phyloP scores from a whole-genome alignment of 1,140 invertebrate genomes.

The Euglossa dilemma region DNA sequence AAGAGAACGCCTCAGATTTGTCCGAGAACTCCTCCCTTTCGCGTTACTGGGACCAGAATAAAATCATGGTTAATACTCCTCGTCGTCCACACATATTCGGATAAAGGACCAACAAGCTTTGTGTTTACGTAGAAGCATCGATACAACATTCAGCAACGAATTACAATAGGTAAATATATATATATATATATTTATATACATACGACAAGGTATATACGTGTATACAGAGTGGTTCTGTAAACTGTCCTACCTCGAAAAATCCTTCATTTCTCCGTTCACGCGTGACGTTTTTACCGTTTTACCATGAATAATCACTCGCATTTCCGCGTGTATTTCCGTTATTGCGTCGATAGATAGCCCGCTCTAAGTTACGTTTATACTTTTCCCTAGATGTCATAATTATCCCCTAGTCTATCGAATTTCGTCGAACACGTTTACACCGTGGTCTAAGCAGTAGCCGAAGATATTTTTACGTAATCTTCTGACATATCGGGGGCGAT shows the following conservation, averaged over 20 bases:
- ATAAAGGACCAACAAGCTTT: conserved; percentile 76
- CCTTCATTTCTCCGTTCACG: not conserved
- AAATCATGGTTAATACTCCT: conserved; percentile 41
- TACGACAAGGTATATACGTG: conserved; percentile 55
- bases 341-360: not conserved
- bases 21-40: conserved; percentile 82
- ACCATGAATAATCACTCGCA: too few species aligned
- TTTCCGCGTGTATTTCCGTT: not conserved
- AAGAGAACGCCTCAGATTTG: conserved; percentile 86
- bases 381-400: not conserved
- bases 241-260: conserved; percentile 3
- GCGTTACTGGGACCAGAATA: conserved; percentile 76
- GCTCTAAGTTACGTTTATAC: not conserved
- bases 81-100: conserved; percentile 24
- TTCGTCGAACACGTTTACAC: too few species aligned
- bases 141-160: conserved; percentile 75
- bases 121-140: conserved; percentile 71
- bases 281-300: too few species aligned
- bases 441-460: not conserved
- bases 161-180: conserved; percentile 64
- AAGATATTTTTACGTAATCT: not conserved
- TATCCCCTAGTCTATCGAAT: too few species aligned
- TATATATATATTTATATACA: conserved; percentile 50
- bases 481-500: not conserved
- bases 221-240: conserved; percentile 50